A percentile compares a stretch with the other conserved stretches of the same genome.
Evolutionary conservation across 1,140 invertebrate species (phyloP).

Genomic region (Brachionus plicatilis): DNA sequence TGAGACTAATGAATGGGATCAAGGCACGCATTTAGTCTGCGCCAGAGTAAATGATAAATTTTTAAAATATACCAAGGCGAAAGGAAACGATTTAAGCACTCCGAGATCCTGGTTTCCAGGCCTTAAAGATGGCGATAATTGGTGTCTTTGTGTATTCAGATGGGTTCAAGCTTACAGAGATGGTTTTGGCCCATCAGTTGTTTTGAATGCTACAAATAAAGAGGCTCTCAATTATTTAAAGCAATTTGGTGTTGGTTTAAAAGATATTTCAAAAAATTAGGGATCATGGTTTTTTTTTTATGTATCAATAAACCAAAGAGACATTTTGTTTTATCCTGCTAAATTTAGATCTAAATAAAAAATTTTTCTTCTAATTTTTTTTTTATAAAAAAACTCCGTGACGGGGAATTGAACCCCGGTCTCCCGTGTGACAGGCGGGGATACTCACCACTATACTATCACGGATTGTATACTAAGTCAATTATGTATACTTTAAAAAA

Average conservation of each 20-base stretch:
- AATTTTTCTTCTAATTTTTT: neutral
- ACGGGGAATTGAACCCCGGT: neutral
- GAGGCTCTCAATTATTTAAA: neutral
- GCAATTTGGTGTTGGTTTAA: neutral
- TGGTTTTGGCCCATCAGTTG: neutral
- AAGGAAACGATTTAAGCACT: constrained; percentile 36
- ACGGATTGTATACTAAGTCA: neutral
- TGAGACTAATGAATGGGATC: neutral
- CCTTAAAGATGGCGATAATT: constrained; percentile 19
- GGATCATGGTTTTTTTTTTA: neutral
- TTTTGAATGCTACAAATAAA: constrained; percentile 10
- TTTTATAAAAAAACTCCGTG: neutral
- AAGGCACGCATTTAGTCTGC: constrained; percentile 20
- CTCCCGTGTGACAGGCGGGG: neutral
- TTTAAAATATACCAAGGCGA: constrained; percentile 11
- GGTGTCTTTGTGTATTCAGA: constrained; percentile 30
- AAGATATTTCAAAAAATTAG: neutral
- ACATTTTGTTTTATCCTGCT: neutral
- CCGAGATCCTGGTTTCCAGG: constrained; percentile 25
- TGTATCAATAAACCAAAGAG: neutral
- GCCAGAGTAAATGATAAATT: constrained; percentile 30
- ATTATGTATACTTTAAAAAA: neutral
- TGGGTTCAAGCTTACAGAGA: constrained; percentile 33
- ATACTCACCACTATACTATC: constrained; percentile 20
- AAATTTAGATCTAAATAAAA: neutral